Percentiles rank a stretch among this genome's conserved stretches.
Conservation (phyloP, 2,888 invertebrate species). For the Achlya flavicornis region DNA sequence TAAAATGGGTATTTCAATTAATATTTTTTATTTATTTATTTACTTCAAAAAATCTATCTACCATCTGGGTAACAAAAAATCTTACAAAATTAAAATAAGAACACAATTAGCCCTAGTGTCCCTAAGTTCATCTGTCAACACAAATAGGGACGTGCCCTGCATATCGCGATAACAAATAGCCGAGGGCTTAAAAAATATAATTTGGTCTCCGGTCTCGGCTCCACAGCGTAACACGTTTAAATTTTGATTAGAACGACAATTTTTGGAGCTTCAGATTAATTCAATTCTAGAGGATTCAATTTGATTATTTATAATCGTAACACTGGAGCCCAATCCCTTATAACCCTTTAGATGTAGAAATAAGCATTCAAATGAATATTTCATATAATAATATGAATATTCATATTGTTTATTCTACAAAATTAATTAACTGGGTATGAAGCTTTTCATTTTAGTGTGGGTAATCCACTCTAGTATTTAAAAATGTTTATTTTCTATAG, state of each 20-base stretch:
- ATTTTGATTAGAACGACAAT: conserved; percentile 13
- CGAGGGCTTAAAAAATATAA: conserved; percentile 11
- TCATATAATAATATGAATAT: neutral
- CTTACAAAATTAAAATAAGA: too few relatives aligned
- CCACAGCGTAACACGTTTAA: conserved; percentile 7
- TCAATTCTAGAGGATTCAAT: neutral
- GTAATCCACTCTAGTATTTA: neutral
- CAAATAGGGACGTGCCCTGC: conserved; percentile 2
- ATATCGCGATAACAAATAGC: conserved; percentile 3
- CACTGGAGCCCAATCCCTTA: neutral
- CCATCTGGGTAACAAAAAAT: too few relatives aligned
- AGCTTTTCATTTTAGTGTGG: neutral
- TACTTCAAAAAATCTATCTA: too few relatives aligned
- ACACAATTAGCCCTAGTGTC: conserved; percentile 1
- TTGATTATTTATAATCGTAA: conserved; percentile 5
- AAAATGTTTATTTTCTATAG: neutral
- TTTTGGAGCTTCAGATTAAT: conserved; percentile 9
- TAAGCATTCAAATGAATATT: conserved; percentile 3
- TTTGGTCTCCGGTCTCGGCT: neutral
- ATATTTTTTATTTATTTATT: too few relatives aligned
- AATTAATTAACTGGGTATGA: neutral
- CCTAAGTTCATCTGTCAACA: conserved; percentile 9
- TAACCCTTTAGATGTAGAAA: neutral
- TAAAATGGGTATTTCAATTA: too few relatives aligned
- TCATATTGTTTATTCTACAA: neutral